Evolutionary conservation across 2,888 invertebrate species (phyloP), one percentile per base, ranked within the genome.

Genomic region (Sturmia bella): DNA sequence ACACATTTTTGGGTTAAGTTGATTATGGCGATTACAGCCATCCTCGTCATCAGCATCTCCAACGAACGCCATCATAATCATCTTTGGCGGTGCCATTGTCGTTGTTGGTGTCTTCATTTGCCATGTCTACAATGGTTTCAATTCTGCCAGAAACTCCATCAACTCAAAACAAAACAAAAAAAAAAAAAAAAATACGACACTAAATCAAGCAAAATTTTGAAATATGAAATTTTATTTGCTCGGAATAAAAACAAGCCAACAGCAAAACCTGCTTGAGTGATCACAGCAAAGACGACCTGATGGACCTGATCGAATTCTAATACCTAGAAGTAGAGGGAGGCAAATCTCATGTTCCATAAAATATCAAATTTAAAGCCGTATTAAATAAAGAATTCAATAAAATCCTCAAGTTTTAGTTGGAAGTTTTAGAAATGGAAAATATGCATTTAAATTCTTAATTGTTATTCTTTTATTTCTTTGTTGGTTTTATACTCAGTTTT

Each of bases 1-100:
- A 82, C 74, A 82, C 78, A 74, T 78, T 78, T 81, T 70, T 80
- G 68, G 17, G 15, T 76, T 68, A 68, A 76, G 72, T 56, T 76
- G 63, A 76, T 81, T 76, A 80, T 68, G 66, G 7, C 13, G 27
- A 80, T 54, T 57, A 64, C 27, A 27, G 72, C 57, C 43, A 37
- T 41, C 48, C 19, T 37, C 32, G 15, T 24, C 15, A 41, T 9
- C 63, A 39, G n/a, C 32, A 15, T 32, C 24, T 13, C 9, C 57
- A 32, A 1, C 32, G 9, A 27, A 7, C n/a, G n/a, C n/a, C 32
- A 32, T 32, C 32, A 32, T 32, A 7, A 32, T 32, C 6, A 32
- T 3, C 7, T 7, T 7, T 9, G 9, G 5, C 9, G 9, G 5
- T 9, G 9, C 9, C 32, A 7, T 32, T 32, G 32, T 32, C 27